phyloP scores from a whole-genome alignment of 1,140 invertebrate species.

The Sycobia sp. region DNA sequence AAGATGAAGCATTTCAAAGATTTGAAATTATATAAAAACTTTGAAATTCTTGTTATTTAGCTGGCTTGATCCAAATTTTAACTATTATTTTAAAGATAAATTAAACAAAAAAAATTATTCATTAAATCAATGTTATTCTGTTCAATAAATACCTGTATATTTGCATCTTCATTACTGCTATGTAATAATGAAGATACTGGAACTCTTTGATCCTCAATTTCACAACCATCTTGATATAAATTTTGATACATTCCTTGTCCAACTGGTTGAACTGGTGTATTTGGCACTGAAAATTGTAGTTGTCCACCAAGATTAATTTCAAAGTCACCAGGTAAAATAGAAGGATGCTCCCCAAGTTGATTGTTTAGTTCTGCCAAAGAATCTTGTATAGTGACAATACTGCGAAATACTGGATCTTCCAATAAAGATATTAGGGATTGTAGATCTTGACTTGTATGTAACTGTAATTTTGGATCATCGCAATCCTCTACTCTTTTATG shows the following conservation, averaged over 20 bases:
- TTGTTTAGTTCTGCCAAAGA: slow-evolving; percentile 79
- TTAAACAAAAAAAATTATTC: no score
- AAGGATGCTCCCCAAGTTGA: slow-evolving; percentile 85
- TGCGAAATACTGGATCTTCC: slow-evolving; percentile 90
- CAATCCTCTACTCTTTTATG: slow-evolving; percentile 64
- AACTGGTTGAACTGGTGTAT: slow-evolving; percentile 52
- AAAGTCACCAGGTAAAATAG: slow-evolving; percentile 89
- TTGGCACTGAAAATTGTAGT: slow-evolving; percentile 65
- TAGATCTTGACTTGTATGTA: slow-evolving; percentile 82
- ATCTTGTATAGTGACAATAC: slow-evolving; percentile 90
- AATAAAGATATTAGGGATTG: slow-evolving; percentile 85
- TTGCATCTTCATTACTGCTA: slow-evolving; percentile 62
- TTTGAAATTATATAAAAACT: no score
- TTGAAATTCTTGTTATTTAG: no score
- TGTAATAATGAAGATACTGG: slow-evolving; percentile 62
- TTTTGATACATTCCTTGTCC: slow-evolving; percentile 56
- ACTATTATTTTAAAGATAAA: no score
- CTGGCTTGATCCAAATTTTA: slow-evolving; percentile 15
- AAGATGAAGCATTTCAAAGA: no score
- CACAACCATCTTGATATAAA: slow-evolving; percentile 56
- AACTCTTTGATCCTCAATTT: slow-evolving; percentile 64
- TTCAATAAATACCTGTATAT: slow-evolving; percentile 48
- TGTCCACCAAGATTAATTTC: slow-evolving; percentile 81
- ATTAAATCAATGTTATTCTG: not conserved
- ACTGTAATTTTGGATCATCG: slow-evolving; percentile 64